phyloP scores from a whole-genome alignment of 2,797 vertebrate genomes.

The Megaceryle alcyon region DNA sequence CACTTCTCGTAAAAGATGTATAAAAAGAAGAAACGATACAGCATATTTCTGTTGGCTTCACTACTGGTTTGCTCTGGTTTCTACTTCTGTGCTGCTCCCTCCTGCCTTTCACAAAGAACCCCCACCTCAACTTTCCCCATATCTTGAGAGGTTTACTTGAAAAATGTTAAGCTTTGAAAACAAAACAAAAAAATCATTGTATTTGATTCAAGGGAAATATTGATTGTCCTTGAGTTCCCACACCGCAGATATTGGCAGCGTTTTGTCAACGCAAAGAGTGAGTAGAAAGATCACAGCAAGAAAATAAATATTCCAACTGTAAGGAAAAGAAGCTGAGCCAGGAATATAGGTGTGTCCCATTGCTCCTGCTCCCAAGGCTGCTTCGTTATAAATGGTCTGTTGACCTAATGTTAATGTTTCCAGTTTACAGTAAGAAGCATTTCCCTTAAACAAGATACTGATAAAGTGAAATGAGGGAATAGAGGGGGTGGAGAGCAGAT shows the following conservation, averaged over 20 bases:
- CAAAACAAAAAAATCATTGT: conserved; percentile 41
- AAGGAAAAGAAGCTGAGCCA: conserved; percentile 14
- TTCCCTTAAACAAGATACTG: conserved; percentile 51
- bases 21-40: conserved; percentile 45
- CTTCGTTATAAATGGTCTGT: conserved; percentile 36
- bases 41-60: not conserved
- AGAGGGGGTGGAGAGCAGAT: conserved; percentile 53
- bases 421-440: conserved; percentile 36
- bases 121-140: not conserved
- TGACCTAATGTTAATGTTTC: conserved; percentile 44
- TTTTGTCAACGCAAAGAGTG: conserved; percentile 46
- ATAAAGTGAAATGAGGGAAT: conserved; percentile 23
- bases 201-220: conserved; percentile 62
- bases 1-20: conserved; percentile 70
- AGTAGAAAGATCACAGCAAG: conserved; percentile 55
- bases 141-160: conserved; percentile 58
- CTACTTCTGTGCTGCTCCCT: not conserved
- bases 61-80: conserved; percentile 52
- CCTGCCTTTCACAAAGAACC: conserved; percentile 30
- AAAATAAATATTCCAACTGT: conserved; percentile 61
- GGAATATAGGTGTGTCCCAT: not conserved
- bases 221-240: conserved; percentile 52
- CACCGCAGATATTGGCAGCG: conserved; percentile 47
- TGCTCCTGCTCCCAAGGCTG: conserved; percentile 31
- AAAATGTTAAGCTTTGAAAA: conserved; percentile 59